A percentile compares a stretch with the other conserved stretches of the same genome.
Evolutionary conservation across 2,113 vertebrate genomes (phyloP).

Genomic region (Callipepla californica): DNA sequence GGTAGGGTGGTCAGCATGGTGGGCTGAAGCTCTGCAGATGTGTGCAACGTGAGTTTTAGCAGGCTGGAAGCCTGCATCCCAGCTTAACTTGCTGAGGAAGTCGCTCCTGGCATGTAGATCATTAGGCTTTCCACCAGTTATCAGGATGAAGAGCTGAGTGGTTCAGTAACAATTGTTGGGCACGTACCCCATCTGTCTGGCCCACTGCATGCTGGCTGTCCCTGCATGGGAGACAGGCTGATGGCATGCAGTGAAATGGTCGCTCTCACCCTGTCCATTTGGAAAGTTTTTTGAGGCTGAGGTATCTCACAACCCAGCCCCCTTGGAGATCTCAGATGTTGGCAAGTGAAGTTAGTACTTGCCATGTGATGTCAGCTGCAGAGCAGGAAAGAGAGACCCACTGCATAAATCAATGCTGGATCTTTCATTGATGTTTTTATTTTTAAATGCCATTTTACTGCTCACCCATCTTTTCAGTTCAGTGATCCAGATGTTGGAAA

Average conservation of each 20-base stretch:
- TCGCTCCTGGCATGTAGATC: rapidly evolving
- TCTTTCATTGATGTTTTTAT: background rate
- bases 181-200: background rate
- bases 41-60: background rate
- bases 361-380: background rate
- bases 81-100: background rate
- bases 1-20: rapidly evolving
- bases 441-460: background rate
- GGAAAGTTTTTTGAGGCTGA: background rate
- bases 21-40: background rate
- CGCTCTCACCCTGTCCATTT: background rate
- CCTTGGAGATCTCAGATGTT: slow-evolving; percentile 23
- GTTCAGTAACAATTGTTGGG: background rate
- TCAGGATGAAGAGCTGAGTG: background rate
- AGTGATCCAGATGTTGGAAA: background rate
- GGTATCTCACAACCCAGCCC: background rate
- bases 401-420: background rate
- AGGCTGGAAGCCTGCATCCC: rapidly evolving
- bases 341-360: slow-evolving; percentile 21
- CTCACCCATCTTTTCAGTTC: background rate
- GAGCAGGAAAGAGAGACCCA: background rate
- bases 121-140: background rate
- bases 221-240: background rate
- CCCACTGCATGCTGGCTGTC: background rate
- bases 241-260: background rate